Evolutionary conservation across 2,888 invertebrate genomes (phyloP).

Genomic region (Noctua janthina): DNA sequence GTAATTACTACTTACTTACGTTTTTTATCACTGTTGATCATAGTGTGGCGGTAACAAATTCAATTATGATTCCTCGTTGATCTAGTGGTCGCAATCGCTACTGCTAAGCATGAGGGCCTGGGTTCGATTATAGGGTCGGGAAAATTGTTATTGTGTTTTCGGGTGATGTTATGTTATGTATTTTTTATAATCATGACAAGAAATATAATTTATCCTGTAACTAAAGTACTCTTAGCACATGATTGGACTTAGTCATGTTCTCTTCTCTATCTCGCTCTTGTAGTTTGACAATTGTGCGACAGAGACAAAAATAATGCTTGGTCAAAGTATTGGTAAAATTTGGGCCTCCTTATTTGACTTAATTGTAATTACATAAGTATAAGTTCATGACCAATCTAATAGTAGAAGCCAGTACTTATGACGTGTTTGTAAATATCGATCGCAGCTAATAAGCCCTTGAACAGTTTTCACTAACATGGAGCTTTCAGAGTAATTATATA

Average conservation of each 20-base stretch:
- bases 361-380: background rate
- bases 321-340: background rate
- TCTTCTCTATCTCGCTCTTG: background rate
- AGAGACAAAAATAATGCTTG: background rate
- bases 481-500: constrained; percentile 16
- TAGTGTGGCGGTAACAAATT: background rate
- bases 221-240: too few species aligned
- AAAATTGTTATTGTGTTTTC: too few species aligned
- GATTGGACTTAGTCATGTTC: background rate
- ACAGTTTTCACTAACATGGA: background rate
- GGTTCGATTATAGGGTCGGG: too few species aligned
- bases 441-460: constrained; percentile 16
- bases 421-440: constrained; percentile 28
- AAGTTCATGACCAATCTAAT: constrained; percentile 14
- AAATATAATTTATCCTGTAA: too few species aligned
- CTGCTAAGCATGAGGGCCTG: too few species aligned
- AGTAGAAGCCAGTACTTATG: background rate
- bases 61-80: background rate
- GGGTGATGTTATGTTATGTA: too few species aligned
- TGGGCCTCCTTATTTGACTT: background rate
- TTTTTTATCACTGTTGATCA: background rate
- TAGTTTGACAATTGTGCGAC: background rate
- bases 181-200: too few species aligned
- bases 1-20: background rate
- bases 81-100: too few species aligned